These are phyloP conservation scores for Carassius carassius DNA, from an alignment of 2,113 vertebrate genomes.

Conservation along the genomic window DNA sequence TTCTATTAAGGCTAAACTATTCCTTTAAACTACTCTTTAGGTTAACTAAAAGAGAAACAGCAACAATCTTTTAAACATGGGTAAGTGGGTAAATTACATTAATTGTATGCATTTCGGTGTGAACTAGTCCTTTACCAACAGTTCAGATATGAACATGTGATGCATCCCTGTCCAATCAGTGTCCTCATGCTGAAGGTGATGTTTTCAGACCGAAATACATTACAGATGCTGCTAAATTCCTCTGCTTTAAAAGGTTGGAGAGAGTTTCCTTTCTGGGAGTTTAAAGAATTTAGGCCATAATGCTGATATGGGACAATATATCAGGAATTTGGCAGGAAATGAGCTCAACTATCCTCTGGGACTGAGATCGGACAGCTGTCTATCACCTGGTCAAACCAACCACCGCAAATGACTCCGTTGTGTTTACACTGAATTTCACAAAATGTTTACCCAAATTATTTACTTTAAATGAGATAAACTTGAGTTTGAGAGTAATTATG, in stretches of 20 bases:
- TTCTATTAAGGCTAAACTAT: too few relatives aligned
- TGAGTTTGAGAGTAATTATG: background rate
- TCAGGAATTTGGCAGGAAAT: constrained; percentile 15
- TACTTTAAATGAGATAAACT: background rate
- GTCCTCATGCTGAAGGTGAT: background rate
- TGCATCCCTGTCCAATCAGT: background rate
- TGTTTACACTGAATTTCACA: background rate
- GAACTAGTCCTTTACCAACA: background rate
- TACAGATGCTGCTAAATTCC: constrained; percentile 9
- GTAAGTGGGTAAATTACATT: background rate
- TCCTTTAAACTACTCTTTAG: background rate
- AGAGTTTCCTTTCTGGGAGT: constrained; percentile 18
- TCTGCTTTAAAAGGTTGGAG: background rate
- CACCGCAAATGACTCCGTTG: background rate
- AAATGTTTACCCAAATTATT: background rate
- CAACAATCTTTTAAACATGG: background rate
- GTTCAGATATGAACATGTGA: background rate
- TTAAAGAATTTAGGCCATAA: constrained; percentile 16
- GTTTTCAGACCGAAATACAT: background rate
- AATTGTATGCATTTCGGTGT: background rate
- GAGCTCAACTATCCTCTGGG: constrained; percentile 4
- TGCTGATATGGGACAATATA: constrained; percentile 8
- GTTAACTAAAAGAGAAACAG: background rate
- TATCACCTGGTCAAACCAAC: constrained; percentile 1
- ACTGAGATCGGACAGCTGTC: constrained; percentile 14